Conservation (phyloP, 1,140 invertebrate genomes). For the Papilio xuthus region DNA sequence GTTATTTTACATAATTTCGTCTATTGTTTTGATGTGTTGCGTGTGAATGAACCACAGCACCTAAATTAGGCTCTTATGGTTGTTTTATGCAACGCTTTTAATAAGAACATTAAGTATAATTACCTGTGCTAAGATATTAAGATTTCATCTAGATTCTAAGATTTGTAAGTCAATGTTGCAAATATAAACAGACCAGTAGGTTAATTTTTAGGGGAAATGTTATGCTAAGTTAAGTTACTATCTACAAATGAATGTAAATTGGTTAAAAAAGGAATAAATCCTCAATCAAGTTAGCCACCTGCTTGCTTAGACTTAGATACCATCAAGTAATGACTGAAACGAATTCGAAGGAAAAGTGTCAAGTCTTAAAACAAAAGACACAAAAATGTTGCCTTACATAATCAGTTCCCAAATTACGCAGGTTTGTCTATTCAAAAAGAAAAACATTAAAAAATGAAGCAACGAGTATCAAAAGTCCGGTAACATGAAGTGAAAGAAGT, state of each 20-base stretch:
- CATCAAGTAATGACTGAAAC: neutral
- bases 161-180: too few relatives aligned
- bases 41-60: slow-evolving; percentile 59
- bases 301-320: neutral
- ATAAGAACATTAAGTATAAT: neutral
- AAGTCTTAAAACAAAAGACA: slow-evolving; percentile 19
- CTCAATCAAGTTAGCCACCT: neutral
- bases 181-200: too few relatives aligned
- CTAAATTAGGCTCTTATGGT: slow-evolving; percentile 40
- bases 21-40: slow-evolving; percentile 61
- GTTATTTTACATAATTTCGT: slow-evolving; percentile 69
- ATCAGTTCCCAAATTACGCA: neutral
- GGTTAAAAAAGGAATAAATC: neutral
- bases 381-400: slow-evolving; percentile 2
- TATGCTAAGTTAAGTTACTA: too few relatives aligned
- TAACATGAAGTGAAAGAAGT: slow-evolving; percentile 22
- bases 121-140: neutral
- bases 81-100: slow-evolving; percentile 30
- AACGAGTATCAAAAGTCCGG: slow-evolving; percentile 1
- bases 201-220: too few relatives aligned
- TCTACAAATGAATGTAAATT: too few relatives aligned
- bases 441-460: slow-evolving; percentile 5
- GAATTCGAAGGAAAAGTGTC: neutral
- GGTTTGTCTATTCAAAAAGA: neutral
- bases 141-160: neutral